A percentile compares a stretch with the other conserved stretches of the same genome.
phyloP scores from a whole-genome alignment of 1,140 invertebrate genomes.

The Latrodectus geometricus region DNA sequence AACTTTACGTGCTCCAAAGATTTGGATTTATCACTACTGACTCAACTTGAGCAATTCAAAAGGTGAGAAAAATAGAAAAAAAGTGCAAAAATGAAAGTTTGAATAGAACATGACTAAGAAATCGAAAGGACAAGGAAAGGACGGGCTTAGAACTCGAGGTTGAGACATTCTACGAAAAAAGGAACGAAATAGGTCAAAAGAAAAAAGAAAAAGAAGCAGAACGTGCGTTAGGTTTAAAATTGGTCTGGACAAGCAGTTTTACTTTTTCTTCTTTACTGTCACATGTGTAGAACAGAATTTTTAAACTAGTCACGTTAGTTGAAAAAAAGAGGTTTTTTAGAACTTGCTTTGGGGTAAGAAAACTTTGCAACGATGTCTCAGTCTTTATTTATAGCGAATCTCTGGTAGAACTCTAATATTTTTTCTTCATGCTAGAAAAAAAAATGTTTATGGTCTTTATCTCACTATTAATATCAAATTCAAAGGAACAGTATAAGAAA shows the following conservation, averaged over 20 bases:
- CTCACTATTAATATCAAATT: no score
- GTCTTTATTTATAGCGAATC: not conserved
- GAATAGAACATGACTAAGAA: constrained; percentile 23
- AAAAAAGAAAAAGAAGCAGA: not conserved
- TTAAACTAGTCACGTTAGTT: constrained; percentile 26
- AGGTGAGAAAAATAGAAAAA: not conserved
- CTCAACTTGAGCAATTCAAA: not conserved
- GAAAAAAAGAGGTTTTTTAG: not conserved
- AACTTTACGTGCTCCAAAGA: not conserved
- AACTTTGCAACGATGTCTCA: not conserved
- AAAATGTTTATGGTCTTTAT: no score
- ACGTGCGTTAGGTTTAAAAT: constrained; percentile 33
- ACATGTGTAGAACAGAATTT: constrained; percentile 26
- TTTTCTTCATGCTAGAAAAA: no score
- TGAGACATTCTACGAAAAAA: not conserved
- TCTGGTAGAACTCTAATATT: no score
- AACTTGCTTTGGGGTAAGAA: not conserved
- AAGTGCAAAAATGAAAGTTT: not conserved
- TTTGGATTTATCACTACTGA: constrained; percentile 10
- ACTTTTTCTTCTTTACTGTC: constrained; percentile 12
- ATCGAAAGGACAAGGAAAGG: constrained; percentile 23
- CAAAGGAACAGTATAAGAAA: no score
- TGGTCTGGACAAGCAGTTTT: constrained; percentile 8
- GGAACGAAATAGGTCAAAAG: not conserved
- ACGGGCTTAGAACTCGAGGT: constrained; percentile 1